These are phyloP conservation scores for Aplochiton taeniatus DNA, from an alignment of 2,797 vertebrate genomes.

Conservation along the genomic window DNA sequence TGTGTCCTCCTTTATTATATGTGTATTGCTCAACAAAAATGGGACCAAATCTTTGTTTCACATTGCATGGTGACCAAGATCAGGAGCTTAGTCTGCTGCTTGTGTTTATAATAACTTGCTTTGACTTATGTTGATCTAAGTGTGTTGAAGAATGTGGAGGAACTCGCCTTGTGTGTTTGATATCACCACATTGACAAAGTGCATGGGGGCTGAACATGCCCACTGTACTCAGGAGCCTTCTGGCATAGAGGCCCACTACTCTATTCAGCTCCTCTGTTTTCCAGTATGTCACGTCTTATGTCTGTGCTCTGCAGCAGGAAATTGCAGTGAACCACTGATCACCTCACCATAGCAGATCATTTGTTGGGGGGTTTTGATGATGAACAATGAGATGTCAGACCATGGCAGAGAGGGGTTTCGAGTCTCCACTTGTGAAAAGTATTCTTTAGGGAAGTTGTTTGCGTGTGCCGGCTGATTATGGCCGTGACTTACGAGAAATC, in stretches of 20 bases:
- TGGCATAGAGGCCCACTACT: neutral
- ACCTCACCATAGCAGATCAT: too few species aligned
- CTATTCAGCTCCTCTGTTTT: neutral
- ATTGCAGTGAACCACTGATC: too few species aligned
- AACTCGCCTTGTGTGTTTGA: slow-evolving; percentile 54
- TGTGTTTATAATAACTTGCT: slow-evolving; percentile 63
- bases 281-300: too few species aligned
- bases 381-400: too few species aligned
- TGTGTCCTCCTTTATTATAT: too few species aligned
- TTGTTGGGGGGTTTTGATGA: too few species aligned
- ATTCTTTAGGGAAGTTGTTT: neutral
- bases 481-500: slow-evolving; percentile 59
- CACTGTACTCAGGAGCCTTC: slow-evolving; percentile 12
- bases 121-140: slow-evolving; percentile 58
- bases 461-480: slow-evolving; percentile 35
- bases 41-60: too few species aligned
- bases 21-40: too few species aligned
- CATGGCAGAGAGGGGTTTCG: neutral
- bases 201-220: slow-evolving; percentile 46
- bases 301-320: too few species aligned
- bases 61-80: neutral
- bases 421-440: slow-evolving; percentile 10
- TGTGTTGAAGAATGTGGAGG: slow-evolving; percentile 53
- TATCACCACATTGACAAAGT: slow-evolving; percentile 47
- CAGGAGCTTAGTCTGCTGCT: slow-evolving; percentile 27